Evolutionary conservation across 2,113 vertebrate genomes (phyloP).

Genomic region (Diadophis punctatus): DNA sequence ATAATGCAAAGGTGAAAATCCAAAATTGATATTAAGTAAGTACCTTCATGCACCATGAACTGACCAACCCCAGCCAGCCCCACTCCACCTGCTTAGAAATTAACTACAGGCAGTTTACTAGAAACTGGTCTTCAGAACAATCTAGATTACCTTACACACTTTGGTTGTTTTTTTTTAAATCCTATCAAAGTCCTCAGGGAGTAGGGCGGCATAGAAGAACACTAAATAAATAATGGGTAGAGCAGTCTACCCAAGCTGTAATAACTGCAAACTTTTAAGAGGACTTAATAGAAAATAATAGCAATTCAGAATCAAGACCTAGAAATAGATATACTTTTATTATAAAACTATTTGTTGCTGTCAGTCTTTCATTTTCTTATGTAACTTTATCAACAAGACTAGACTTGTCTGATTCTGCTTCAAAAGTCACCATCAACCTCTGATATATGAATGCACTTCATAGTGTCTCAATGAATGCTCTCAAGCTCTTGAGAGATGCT

Average conservation of each 20-base stretch:
- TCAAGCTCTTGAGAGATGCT: constrained; percentile 48
- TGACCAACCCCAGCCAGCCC: neutral
- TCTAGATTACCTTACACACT: neutral
- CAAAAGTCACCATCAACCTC: constrained; percentile 23
- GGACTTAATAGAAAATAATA: neutral
- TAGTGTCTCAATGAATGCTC: constrained; percentile 39
- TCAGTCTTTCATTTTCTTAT: constrained; percentile 1
- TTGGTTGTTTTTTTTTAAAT: neutral
- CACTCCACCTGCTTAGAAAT: neutral
- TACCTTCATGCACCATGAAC: neutral
- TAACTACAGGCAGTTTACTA: neutral
- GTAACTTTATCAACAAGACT: neutral
- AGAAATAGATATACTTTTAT: neutral
- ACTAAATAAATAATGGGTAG: no score
- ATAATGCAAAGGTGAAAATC: neutral
- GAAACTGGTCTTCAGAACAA: neutral
- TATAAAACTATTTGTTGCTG: neutral
- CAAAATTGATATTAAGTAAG: neutral
- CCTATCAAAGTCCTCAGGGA: no score
- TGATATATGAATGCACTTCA: constrained; percentile 3
- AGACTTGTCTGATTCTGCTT: neutral
- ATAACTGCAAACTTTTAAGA: neutral
- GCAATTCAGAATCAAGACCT: neutral
- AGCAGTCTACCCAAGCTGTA: neutral
- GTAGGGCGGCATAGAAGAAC: no score